Base-by-base conservation (phyloP, 2,888 invertebrate species). In the Drosophila mayaguana region DNA sequence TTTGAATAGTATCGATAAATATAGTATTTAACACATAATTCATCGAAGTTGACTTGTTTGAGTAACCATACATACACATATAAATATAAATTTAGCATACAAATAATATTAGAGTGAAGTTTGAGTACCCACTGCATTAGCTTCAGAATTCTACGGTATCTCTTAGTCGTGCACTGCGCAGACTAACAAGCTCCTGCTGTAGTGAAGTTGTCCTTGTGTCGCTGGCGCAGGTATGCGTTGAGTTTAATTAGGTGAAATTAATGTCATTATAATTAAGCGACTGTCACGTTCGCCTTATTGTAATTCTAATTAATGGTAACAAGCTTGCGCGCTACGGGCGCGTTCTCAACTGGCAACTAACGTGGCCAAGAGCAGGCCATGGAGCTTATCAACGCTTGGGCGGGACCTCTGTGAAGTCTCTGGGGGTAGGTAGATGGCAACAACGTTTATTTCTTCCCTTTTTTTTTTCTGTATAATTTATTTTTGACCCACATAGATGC, bases 261-360 rank as follows among this genome's bases (percentile, higher is more conserved):
- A 63, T 70, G 63, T 40, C 62, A 70, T 77, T 74, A 72, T 72
- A 81, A 89, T 80, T 79, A 72, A 71, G 72, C 65, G 63, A 64
- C 48, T 72, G 75, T 57, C 75, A 80, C 72, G 70, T 75, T 46
- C 67, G 66, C 42, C 62, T 57, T 53, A 61, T 51, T 55, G 45
- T 65, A 69, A 74, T 78, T 72, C 63, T 69, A 86, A 75, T 83
- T 82, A 88, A 88, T 83, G 83, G 69, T 74, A 72, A 72, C 85
- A 74, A 82, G 69, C 62, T 54, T 59, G 45, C 54, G 12, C 38
- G 51, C 28, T n/a, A 36, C 9, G 38, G 28, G 32, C 28, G 36
- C 50, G 32, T 38, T 32, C 40, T 56, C 45, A 16, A 50, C 46
- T 57, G 48, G 18, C 57, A 63, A 46, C 63, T 51, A 67, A 75